A percentile compares a stretch with the other conserved stretches of the same genome.
Conservation (phyloP, 1,140 invertebrate genomes). For the Papilio xuthus region DNA sequence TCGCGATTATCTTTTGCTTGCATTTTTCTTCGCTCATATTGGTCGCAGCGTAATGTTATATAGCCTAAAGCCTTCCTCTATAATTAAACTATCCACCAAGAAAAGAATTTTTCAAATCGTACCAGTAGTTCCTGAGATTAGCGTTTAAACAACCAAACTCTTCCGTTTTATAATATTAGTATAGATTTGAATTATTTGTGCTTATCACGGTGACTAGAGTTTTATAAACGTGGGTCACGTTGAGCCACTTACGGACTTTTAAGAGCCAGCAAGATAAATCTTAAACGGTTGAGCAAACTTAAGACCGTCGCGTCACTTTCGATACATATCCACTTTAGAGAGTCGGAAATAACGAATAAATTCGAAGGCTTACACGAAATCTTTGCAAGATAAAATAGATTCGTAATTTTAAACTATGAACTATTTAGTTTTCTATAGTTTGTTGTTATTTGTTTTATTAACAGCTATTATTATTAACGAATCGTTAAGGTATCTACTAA, state of each 20-base stretch:
- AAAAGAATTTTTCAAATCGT: too few relatives aligned
- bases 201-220: neutral
- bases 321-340: slow-evolving; percentile 10
- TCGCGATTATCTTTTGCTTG: too few relatives aligned
- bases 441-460: neutral
- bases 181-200: too few relatives aligned
- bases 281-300: slow-evolving; percentile 17
- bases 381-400: neutral
- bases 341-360: neutral
- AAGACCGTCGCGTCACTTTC: slow-evolving; percentile 7
- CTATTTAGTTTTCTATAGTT: neutral
- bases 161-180: too few relatives aligned
- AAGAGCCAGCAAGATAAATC: slow-evolving; percentile 15
- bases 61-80: too few relatives aligned
- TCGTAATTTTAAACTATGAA: neutral
- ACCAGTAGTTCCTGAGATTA: too few relatives aligned
- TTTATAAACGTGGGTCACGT: neutral
- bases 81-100: too few relatives aligned
- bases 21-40: too few relatives aligned
- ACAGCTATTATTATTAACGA: neutral
- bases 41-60: too few relatives aligned
- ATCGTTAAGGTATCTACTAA: too few relatives aligned
- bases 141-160: too few relatives aligned
- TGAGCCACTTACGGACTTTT: slow-evolving; percentile 15
- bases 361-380: neutral